Evolutionary conservation across 2,888 invertebrate species (phyloP).

Genomic region (Andrena camellia): DNA sequence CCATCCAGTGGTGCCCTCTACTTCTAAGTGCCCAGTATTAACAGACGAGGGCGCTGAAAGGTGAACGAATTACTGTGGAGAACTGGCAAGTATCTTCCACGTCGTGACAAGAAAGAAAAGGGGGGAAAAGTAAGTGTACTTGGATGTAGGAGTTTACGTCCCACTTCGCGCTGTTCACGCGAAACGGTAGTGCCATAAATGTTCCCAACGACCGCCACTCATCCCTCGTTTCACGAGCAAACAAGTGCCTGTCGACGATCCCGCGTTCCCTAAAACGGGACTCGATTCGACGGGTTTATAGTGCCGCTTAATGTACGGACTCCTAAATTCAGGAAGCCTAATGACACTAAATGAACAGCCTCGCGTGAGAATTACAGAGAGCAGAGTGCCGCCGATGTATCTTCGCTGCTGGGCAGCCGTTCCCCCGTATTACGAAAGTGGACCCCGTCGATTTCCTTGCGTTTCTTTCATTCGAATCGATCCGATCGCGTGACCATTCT

Average conservation of each 20-base stretch:
- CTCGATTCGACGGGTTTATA: background rate
- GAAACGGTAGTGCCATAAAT: constrained; percentile 46
- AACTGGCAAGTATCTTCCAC: background rate
- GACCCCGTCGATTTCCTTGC: background rate
- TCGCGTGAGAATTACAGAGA: constrained; percentile 15
- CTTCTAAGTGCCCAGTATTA: background rate
- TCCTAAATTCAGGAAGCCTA: background rate
- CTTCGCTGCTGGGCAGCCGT: background rate
- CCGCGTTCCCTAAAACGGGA: background rate
- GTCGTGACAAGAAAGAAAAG: background rate
- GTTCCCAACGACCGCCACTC: background rate
- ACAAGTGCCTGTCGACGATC: background rate
- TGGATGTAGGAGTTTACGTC: background rate
- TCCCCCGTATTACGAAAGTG: background rate
- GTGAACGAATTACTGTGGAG: no score
- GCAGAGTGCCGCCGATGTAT: background rate
- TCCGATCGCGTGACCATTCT: constrained; percentile 1
- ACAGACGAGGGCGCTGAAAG: no score
- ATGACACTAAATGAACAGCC: background rate
- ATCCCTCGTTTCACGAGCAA: background rate
- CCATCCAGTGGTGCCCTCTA: background rate
- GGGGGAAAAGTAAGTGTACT: background rate
- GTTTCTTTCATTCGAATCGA: background rate
- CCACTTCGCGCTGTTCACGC: background rate
- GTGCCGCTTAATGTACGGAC: background rate